These are phyloP conservation scores for Perizoma affinitatum DNA, from an alignment of 2,888 invertebrate genomes.

Conservation along the genomic window DNA sequence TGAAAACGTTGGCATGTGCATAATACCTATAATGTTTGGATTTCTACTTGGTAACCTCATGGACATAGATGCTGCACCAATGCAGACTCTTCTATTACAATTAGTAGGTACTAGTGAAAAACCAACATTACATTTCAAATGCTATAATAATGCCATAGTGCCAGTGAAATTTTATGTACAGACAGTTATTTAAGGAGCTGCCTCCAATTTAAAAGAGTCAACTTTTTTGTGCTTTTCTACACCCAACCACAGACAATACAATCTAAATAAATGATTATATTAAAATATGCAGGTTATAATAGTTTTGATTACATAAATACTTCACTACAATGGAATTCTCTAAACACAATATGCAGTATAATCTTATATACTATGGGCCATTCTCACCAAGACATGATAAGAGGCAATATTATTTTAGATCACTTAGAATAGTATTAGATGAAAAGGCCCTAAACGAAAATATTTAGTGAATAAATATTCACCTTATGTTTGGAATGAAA, in stretches of 20 bases:
- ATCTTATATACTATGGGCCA: conserved; percentile 44
- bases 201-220: neutral
- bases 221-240: conserved; percentile 10
- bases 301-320: conserved; percentile 27
- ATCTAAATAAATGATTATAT: conserved; percentile 5
- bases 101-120: no score
- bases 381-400: conserved; percentile 3
- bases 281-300: conserved; percentile 6
- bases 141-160: neutral
- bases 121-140: no score
- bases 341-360: conserved; percentile 42
- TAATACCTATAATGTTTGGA: no score
- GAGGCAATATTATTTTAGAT: no score
- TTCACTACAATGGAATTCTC: conserved; percentile 37
- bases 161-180: neutral
- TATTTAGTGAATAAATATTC: conserved; percentile 40
- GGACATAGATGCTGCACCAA: no score
- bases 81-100: no score
- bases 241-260: conserved; percentile 20
- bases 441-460: conserved; percentile 28
- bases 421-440: conserved; percentile 3
- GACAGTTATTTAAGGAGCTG: neutral
- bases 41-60: no score
- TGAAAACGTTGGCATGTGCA: no score
- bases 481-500: conserved; percentile 37